Conservation (phyloP, 2,797 vertebrate species). For the Phalanger gymnotis region DNA sequence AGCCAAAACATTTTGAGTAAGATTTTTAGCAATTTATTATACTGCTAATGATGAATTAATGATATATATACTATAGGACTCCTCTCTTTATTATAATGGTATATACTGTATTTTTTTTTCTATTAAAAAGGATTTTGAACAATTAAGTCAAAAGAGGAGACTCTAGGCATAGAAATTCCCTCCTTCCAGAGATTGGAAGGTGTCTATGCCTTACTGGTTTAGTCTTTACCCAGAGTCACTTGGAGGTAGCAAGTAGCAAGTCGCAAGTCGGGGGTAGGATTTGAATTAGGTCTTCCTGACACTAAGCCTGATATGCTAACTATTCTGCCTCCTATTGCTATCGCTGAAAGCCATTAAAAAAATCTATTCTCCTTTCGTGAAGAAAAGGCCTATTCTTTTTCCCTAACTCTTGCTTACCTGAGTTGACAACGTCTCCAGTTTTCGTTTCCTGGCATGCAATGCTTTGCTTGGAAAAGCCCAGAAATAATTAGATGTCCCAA, state of each 20-base stretch:
- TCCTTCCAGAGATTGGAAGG: background rate
- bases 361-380: constrained; percentile 2
- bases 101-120: background rate
- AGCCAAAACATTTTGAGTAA: background rate
- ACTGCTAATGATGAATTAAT: background rate
- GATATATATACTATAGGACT: background rate
- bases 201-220: background rate
- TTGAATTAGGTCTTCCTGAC: background rate
- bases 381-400: constrained; percentile 24
- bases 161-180: background rate
- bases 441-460: constrained; percentile 89
- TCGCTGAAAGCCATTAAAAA: constrained; percentile 4
- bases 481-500: constrained; percentile 98
- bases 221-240: background rate
- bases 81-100: background rate
- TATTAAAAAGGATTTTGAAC: background rate
- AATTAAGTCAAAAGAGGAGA: background rate
- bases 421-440: constrained; percentile 90
- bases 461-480: constrained; percentile 99
- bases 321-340: background rate
- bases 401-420: constrained; percentile 87
- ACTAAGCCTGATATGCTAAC: background rate
- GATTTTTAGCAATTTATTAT: background rate
- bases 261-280: background rate
- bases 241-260: background rate